Evolutionary conservation across 1,140 invertebrate genomes (phyloP).

Genomic region (Tigriopus japonicus): DNA sequence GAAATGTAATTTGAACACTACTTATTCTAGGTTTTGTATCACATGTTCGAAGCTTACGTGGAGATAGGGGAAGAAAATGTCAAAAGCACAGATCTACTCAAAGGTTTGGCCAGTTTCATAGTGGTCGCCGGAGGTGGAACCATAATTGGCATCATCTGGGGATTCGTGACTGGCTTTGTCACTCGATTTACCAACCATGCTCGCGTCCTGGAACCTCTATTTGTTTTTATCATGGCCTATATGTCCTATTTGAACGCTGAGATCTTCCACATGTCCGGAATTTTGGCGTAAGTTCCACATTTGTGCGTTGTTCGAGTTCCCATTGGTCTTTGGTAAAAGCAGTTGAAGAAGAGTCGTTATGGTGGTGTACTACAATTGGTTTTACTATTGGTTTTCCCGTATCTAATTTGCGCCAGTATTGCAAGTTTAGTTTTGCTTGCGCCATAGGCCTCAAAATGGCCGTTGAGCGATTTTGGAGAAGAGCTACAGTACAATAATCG

Average conservation of each 20-base stretch:
- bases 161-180: slow-evolving; percentile 80
- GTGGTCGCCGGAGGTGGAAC: slow-evolving; percentile 84
- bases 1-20: no score
- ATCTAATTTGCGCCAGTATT: no score
- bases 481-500: no score
- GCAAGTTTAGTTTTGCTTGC: no score
- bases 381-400: no score
- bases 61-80: slow-evolving; percentile 61
- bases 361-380: no score
- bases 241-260: slow-evolving; percentile 89
- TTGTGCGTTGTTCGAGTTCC: no score
- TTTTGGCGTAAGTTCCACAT: slow-evolving; percentile 61
- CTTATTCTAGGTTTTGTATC: slow-evolving; percentile 60
- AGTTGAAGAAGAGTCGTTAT: no score
- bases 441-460: no score
- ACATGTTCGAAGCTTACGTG: slow-evolving; percentile 81
- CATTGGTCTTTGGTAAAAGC: no score
- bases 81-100: slow-evolving; percentile 43
- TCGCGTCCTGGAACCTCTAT: slow-evolving; percentile 90
- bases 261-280: slow-evolving; percentile 95
- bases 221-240: slow-evolving; percentile 98
- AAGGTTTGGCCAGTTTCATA: slow-evolving; percentile 75
- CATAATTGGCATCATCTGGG: slow-evolving; percentile 83
- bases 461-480: no score
- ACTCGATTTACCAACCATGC: slow-evolving; percentile 89